Evolutionary conservation across 2,888 invertebrate species (phyloP).

Genomic region (Harpalus rufipes): DNA sequence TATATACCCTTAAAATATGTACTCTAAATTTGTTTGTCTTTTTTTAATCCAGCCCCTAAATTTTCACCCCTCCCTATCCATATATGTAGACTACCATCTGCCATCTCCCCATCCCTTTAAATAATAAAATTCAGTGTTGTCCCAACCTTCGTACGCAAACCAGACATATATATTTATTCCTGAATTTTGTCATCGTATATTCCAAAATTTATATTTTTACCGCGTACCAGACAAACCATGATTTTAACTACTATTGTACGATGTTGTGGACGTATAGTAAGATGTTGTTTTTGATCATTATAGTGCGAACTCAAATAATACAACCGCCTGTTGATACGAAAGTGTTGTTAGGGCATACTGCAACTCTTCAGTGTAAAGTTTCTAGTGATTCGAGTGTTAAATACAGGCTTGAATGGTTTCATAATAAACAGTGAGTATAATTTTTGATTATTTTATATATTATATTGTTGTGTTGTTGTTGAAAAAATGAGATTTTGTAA

Average conservation of each 20-base stretch:
- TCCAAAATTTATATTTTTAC: background rate
- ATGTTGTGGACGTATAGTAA: background rate
- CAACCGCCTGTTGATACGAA: slow-evolving; percentile 95
- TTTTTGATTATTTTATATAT: slow-evolving; percentile 25
- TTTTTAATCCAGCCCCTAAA: no score
- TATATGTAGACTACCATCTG: no score
- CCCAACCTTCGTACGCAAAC: no score
- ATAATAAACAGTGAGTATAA: slow-evolving; percentile 88
- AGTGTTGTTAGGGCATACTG: slow-evolving; percentile 94
- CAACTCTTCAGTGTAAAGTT: slow-evolving; percentile 95
- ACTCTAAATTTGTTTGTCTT: no score
- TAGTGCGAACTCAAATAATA: slow-evolving; percentile 95
- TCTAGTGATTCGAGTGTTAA: slow-evolving; percentile 93
- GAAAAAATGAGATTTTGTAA: background rate
- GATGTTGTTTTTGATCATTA: slow-evolving; percentile 69
- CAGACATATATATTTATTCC: no score
- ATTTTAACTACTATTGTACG: background rate
- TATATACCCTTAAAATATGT: no score
- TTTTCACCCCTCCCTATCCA: no score
- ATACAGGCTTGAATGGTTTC: slow-evolving; percentile 93
- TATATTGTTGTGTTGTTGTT: background rate
- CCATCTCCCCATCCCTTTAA: no score
- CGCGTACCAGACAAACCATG: background rate
- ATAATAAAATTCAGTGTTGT: no score
- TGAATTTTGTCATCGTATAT: no score